Conservation (phyloP, 2,113 vertebrate genomes). For the Onychostoma macrolepis region DNA sequence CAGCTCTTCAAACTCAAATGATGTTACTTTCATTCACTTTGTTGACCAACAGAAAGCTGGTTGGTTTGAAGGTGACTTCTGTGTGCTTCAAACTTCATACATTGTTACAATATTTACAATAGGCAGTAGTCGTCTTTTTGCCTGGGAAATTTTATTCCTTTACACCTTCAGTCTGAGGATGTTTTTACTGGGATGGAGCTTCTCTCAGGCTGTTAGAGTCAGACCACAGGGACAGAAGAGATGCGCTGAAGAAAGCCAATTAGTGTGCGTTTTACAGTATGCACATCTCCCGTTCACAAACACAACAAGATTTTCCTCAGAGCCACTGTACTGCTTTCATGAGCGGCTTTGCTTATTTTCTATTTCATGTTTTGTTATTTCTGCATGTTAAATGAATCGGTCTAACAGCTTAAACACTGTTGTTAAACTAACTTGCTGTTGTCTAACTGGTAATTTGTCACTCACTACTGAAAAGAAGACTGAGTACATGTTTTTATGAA, state of each 20-base stretch:
- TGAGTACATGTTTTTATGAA: background rate
- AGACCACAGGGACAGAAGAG: slow-evolving; percentile 29
- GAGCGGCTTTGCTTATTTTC: background rate
- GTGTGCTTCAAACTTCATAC: background rate
- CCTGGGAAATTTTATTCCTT: background rate
- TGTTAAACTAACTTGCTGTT: slow-evolving; percentile 16
- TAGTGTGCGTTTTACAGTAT: slow-evolving; percentile 21
- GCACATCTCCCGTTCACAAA: background rate
- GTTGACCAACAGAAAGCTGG: background rate
- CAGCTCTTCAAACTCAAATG: background rate
- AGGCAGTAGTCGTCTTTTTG: background rate
- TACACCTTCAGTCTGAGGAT: background rate
- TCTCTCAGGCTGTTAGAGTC: slow-evolving; percentile 32
- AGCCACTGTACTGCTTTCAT: background rate
- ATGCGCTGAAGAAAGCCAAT: slow-evolving; percentile 36
- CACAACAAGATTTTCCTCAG: background rate
- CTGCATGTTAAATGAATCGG: background rate
- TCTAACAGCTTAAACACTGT: background rate
- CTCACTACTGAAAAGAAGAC: background rate
- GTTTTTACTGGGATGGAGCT: background rate
- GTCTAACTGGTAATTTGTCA: background rate
- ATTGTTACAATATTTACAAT: background rate
- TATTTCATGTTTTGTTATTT: background rate
- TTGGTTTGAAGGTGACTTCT: background rate
- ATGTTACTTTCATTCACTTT: background rate